phyloP scores from a whole-genome alignment of 2,888 invertebrate genomes.

The Acholoe squamosa region DNA sequence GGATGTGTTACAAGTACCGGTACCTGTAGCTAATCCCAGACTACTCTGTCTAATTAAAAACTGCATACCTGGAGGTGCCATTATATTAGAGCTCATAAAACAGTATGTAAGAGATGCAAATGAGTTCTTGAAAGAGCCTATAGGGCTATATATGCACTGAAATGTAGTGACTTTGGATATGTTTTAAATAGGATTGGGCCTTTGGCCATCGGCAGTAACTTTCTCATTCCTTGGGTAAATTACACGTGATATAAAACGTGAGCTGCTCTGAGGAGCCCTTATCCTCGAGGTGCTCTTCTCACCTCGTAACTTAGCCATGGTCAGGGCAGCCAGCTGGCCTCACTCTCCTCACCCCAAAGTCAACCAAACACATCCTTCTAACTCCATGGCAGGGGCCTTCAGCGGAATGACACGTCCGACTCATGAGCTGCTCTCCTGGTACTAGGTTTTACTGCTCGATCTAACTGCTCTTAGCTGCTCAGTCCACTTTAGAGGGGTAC shows the following conservation, averaged over 20 bases:
- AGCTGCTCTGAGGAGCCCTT: background rate
- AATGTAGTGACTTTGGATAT: background rate
- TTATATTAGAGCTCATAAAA: no score
- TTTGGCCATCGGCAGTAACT: background rate
- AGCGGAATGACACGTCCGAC: background rate
- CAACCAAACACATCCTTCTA: background rate
- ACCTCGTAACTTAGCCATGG: slow-evolving; percentile 49
- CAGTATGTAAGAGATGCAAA: no score
- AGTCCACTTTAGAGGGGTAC: background rate
- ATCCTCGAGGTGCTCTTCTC: background rate
- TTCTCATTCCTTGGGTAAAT: background rate
- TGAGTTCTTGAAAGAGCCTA: no score
- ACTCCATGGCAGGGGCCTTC: background rate
- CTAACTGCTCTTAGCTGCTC: background rate
- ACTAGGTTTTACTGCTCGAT: background rate
- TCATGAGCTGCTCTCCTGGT: background rate
- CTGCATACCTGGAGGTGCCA: no score
- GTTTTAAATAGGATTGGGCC: background rate
- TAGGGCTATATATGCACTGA: background rate
- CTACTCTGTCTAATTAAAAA: no score
- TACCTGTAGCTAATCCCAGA: no score
- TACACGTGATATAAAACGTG: background rate
- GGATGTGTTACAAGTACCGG: background rate
- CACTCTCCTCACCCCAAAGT: background rate
- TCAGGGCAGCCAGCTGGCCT: background rate